These are phyloP conservation scores for Nyctalus aviator DNA, from an alignment of 2,797 vertebrate genomes.

Conservation along the genomic window DNA sequence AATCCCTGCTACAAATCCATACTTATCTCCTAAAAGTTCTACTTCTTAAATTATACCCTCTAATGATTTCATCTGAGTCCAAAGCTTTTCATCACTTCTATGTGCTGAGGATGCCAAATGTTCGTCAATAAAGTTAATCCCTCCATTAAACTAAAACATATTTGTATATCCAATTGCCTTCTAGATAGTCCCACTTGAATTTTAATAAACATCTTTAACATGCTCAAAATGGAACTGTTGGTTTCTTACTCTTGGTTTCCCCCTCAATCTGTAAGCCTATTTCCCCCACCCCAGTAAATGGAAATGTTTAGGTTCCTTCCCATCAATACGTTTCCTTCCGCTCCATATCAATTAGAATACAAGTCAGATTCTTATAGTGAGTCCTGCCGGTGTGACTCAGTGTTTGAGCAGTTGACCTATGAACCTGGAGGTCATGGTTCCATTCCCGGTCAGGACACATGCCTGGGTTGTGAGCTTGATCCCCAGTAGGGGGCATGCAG, in stretches of 20 bases:
- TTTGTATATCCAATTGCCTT: background rate
- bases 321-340: background rate
- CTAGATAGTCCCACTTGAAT: background rate
- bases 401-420: no score
- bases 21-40: background rate
- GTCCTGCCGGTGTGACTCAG: no score
- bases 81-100: background rate
- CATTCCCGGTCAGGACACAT: no score
- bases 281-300: background rate
- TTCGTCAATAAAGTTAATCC: background rate
- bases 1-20: background rate
- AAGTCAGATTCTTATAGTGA: background rate
- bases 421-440: no score
- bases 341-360: background rate
- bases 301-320: background rate
- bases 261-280: background rate
- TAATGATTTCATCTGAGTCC: background rate
- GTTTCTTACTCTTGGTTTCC: background rate
- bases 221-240: background rate
- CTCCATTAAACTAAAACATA: background rate
- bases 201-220: constrained; percentile 4
- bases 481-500: no score
- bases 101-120: background rate
- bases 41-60: background rate
- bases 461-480: no score